Evolutionary conservation across 2,888 invertebrate species (phyloP).

Genomic region (Drosophila neoperkinsi): DNA sequence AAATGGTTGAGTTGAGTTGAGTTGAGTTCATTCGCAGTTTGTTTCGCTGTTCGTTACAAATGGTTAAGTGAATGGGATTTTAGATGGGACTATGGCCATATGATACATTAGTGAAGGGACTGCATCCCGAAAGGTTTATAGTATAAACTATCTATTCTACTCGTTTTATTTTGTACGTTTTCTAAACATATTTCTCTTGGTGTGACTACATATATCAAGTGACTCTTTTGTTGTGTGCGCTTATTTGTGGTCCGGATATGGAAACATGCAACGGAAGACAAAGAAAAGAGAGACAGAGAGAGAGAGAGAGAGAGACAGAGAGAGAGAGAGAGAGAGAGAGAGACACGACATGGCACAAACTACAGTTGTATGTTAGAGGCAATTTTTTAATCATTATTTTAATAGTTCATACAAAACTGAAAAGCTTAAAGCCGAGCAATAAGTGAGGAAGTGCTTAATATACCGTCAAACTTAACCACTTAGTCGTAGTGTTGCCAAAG

Average conservation of each 20-base stretch:
- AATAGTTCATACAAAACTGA: background rate
- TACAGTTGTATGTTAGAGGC: constrained; percentile 13
- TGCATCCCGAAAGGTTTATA: constrained; percentile 17
- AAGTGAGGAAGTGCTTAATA: background rate
- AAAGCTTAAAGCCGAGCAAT: background rate
- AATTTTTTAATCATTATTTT: background rate
- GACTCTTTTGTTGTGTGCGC: constrained; percentile 39
- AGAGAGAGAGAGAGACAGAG: background rate
- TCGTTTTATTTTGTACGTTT: constrained; percentile 4
- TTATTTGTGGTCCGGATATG: constrained; percentile 65
- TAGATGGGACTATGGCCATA: constrained; percentile 41
- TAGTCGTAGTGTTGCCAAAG: background rate
- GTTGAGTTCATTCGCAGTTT: constrained; percentile 66
- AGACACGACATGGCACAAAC: background rate
- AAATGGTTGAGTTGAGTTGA: constrained; percentile 60
- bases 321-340: background rate
- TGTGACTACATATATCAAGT: constrained; percentile 24
- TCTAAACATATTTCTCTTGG: constrained; percentile 31
- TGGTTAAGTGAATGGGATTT: constrained; percentile 71
- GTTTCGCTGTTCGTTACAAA: constrained; percentile 58
- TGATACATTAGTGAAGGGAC: constrained; percentile 51
- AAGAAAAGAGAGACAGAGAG: background rate
- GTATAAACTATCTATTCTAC: constrained; percentile 20
- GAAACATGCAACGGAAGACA: constrained; percentile 61
- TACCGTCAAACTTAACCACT: background rate